Conservation (phyloP, 2,797 vertebrate genomes). For the Sardinella longiceps region DNA sequence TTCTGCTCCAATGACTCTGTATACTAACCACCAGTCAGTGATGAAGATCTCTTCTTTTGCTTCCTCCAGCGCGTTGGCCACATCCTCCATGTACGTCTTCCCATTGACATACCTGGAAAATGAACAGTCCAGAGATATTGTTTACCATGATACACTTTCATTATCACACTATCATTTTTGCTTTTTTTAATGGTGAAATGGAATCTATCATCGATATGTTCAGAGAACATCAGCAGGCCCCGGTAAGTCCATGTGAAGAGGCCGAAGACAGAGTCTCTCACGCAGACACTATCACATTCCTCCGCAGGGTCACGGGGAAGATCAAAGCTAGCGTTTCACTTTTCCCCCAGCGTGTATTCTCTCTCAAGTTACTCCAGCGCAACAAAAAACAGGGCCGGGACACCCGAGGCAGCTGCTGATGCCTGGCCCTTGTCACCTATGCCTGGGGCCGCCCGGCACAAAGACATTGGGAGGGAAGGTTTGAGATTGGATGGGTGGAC, state of each 20-base stretch:
- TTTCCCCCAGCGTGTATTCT: slow-evolving; percentile 62
- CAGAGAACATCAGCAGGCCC: slow-evolving; percentile 31
- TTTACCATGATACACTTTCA: not conserved
- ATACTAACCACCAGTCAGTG: slow-evolving; percentile 95
- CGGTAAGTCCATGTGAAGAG: not conserved
- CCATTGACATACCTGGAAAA: slow-evolving; percentile 91
- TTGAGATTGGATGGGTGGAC: no score
- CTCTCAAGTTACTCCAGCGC: slow-evolving; percentile 71
- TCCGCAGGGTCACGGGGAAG: slow-evolving; percentile 42
- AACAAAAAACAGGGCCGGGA: slow-evolving; percentile 51
- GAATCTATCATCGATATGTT: not conserved
- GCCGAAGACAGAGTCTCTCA: not conserved
- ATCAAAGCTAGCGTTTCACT: slow-evolving; percentile 62
- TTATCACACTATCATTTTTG: no score
- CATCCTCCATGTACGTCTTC: slow-evolving; percentile 91
- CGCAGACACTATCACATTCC: slow-evolving; percentile 40
- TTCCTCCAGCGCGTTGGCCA: slow-evolving; percentile 90
- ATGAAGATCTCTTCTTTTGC: slow-evolving; percentile 97
- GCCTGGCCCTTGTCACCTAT: slow-evolving; percentile 14
- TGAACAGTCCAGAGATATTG: not conserved
- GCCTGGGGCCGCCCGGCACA: no score
- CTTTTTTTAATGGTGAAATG: not conserved
- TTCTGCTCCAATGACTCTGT: not conserved
- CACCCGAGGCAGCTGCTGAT: slow-evolving; percentile 22
- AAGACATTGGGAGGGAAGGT: not conserved